Evolutionary conservation across 2,797 vertebrate genomes (phyloP), one percentile per base, ranked within the genome.

Genomic region (Macropodus opercularis): DNA sequence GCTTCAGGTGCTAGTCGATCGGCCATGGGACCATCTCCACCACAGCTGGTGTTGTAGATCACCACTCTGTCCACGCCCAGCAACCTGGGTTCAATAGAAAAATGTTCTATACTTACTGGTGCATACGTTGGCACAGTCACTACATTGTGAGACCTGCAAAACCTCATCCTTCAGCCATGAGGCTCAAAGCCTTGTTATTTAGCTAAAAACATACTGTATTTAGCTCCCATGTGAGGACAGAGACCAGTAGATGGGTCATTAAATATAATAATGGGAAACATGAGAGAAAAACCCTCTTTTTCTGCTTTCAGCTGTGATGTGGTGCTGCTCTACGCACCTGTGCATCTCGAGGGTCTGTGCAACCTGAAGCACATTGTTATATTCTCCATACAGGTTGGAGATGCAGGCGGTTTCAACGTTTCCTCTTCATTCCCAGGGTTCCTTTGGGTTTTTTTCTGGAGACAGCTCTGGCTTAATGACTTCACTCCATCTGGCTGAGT

Each of bases 291-390:
- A n/a, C n/a, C n/a, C n/a, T n/a, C n/a, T n/a, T n/a, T n/a, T n/a
- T n/a, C n/a, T n/a, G n/a, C n/a, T n/a, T n/a, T n/a, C n/a, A n/a
- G n/a, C n/a, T n/a, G n/a, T n/a, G n/a, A n/a, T n/a, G n/a, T n/a
- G n/a, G n/a, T 7, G 47, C 29, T 8, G 22, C 22, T 0, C 13
- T 34, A n/a, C 85, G 77, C 2, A 88, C 84, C 57, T 88, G 79
- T 90, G 91, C 77, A 91, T 88, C 72, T 92, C 91, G 61, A 92
- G 75, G 3, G 72, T 64, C 69, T 92, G 89, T 34, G 87, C 80
- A 51, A 74, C 83, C 70, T 92, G 90, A 22, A 92, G 81, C 14
- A 87, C 87, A 3, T 91, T 93, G 79, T 84, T 90, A 70, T 76
- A 87, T 2, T 63, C 17, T 2, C 62, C 82, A 72, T 85, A 88